phyloP scores from a whole-genome alignment of 2,888 invertebrate genomes.

The Dynastes hyllus region DNA sequence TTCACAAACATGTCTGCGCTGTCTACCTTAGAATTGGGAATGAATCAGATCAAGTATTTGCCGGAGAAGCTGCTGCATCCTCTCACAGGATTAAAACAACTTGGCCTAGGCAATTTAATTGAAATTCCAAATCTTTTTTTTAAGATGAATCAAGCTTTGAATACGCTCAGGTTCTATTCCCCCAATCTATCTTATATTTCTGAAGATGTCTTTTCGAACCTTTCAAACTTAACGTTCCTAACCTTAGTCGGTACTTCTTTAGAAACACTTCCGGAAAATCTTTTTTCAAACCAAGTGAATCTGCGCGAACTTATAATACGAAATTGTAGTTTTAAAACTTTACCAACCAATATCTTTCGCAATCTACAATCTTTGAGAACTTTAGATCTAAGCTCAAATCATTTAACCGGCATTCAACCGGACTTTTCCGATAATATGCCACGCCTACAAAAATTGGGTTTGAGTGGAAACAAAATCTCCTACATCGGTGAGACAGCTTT shows the following conservation, averaged over 20 bases:
- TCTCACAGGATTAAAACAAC: conserved; percentile 36
- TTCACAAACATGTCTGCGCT: conserved; percentile 2
- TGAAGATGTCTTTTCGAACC: background rate
- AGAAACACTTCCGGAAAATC: background rate
- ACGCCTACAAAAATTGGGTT: conserved; percentile 32
- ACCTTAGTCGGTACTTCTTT: background rate
- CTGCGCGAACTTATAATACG: too few species aligned
- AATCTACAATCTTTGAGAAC: too few species aligned
- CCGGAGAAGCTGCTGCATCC: background rate
- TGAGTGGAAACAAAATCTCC: conserved; percentile 43
- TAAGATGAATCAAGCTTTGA: too few species aligned
- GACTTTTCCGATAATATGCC: background rate
- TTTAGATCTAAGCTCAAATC: too few species aligned
- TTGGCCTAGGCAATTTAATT: conserved; percentile 27
- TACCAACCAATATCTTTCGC: too few species aligned
- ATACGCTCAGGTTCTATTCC: too few species aligned
- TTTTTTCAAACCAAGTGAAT: too few species aligned
- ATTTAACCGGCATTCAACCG: too few species aligned
- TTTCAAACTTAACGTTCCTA: background rate
- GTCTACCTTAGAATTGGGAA: conserved; percentile 36
- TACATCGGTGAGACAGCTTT: background rate
- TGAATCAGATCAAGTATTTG: conserved; percentile 43
- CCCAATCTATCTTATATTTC: conserved; percentile 4
- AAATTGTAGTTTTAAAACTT: too few species aligned
- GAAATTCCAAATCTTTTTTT: too few species aligned